Percentiles rank a stretch among this genome's conserved stretches.
These are phyloP conservation scores for Probosciger aterrimus DNA, from an alignment of 2,113 vertebrate species.

Conservation along the genomic window DNA sequence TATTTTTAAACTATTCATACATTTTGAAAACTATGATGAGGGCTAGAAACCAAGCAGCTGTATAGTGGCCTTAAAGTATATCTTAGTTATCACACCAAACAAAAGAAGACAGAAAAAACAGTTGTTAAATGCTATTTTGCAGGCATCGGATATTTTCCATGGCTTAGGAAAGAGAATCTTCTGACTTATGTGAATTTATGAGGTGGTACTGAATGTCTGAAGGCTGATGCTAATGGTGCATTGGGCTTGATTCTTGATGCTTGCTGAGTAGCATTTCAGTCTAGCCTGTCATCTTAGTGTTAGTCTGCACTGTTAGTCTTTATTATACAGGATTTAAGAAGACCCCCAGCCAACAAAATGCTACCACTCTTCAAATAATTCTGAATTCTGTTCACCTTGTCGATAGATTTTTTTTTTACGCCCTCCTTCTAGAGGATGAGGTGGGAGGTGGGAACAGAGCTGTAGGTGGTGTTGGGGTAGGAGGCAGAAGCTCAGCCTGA, in stretches of 20 bases:
- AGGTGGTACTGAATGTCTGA: background rate
- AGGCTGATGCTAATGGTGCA: accelerated
- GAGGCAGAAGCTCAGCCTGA: background rate
- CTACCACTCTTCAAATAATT: background rate
- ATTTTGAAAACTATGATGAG: background rate
- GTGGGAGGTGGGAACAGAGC: background rate
- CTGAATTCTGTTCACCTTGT: background rate
- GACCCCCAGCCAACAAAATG: background rate
- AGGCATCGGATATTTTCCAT: background rate
- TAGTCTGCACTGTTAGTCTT: no score
- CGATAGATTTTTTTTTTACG: background rate
- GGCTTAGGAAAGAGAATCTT: background rate
- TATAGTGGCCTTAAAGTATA: background rate
- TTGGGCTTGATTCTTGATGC: background rate
- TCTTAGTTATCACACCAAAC: background rate
- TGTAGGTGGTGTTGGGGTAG: background rate
- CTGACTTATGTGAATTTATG: background rate
- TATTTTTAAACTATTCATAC: background rate
- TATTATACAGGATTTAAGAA: background rate
- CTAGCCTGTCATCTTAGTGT: background rate
- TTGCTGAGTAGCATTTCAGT: background rate
- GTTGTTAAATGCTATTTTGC: background rate
- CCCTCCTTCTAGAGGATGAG: background rate
- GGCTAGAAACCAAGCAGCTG: background rate
- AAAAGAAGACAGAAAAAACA: background rate